phyloP scores from a whole-genome alignment of 2,113 vertebrate species.

The Seriola rivoliana region DNA sequence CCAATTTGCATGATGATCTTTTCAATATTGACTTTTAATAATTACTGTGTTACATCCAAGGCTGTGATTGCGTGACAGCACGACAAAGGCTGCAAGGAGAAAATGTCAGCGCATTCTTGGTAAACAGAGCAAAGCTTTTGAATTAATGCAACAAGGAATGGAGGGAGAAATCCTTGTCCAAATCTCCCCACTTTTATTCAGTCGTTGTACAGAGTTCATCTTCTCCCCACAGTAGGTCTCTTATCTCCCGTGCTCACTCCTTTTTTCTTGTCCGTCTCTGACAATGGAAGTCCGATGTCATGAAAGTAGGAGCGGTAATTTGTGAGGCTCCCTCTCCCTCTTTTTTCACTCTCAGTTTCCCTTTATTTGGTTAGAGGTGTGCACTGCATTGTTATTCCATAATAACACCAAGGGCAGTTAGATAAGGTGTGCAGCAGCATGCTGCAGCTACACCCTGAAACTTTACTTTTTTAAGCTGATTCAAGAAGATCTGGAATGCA shows the following conservation, averaged over 20 bases:
- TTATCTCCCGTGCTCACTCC: slow-evolving; percentile 48
- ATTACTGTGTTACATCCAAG: slow-evolving; percentile 59
- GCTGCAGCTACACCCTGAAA: slow-evolving; percentile 1
- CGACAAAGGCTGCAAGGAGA: slow-evolving; percentile 53
- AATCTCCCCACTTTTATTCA: slow-evolving; percentile 69
- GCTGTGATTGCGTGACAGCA: slow-evolving; percentile 53
- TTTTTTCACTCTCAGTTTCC: slow-evolving; percentile 22
- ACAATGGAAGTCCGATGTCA: slow-evolving; percentile 51
- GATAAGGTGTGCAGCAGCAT: slow-evolving; percentile 35
- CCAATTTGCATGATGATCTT: slow-evolving; percentile 67
- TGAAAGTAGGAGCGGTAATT: slow-evolving; percentile 49
- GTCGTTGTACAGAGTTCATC: slow-evolving; percentile 42
- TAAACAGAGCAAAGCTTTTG: slow-evolving; percentile 70
- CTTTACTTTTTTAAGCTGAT: slow-evolving; percentile 7
- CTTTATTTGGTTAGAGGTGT: slow-evolving; percentile 29
- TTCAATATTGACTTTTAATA: slow-evolving; percentile 75
- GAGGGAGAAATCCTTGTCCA: slow-evolving; percentile 61
- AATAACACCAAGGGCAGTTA: slow-evolving; percentile 40
- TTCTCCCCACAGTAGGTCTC: slow-evolving; percentile 56
- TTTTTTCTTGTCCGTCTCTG: slow-evolving; percentile 33
- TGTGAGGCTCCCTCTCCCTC: slow-evolving; percentile 21
- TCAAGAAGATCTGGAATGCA: slow-evolving; percentile 7
- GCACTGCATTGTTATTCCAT: slow-evolving; percentile 40
- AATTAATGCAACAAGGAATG: slow-evolving; percentile 60
- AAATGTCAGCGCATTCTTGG: slow-evolving; percentile 60